Base-by-base conservation (phyloP, 2,888 invertebrate species). In the Matsumyia berberina region DNA sequence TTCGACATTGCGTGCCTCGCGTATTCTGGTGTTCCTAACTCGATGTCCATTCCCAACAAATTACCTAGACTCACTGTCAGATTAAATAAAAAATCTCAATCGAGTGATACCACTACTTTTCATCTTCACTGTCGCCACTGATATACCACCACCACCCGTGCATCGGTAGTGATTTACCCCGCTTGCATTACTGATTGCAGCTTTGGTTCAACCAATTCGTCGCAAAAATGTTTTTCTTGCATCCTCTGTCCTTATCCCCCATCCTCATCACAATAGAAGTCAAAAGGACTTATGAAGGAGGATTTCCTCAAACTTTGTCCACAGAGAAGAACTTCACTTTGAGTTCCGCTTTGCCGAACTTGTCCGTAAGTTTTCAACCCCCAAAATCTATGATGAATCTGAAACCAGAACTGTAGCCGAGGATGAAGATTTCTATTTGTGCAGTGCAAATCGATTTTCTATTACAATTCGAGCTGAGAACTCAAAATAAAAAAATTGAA, bases 401-500 rank as follows among this genome's bases (percentile, higher is more conserved):
- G 24, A 24, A 24, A 24, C 19, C 53, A 53, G n/a, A 42, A 67
- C 49, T 60, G 64, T 29, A 49, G 70, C 29, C 19, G 46, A 35
- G n/a, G 62, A 51, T 35, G 77, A 70, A 58, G 15, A 60, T 37
- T 77, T 78, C 46, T 83, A 42, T 78, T 73, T 78, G 66, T 69
- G 73, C 55, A 79, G 46, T 31, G 49, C 51, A 69, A 83, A 83
- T 83, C 69, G 83, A 83, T 79, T 67, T 73, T 67, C 57, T 67
- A 83, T 73, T 69, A 69, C 69, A 74, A 74, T 79, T 69, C 46
- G 55, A 74, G 49, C 17, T 69, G 60, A 31, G 42, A 62, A 73
- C 3, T 17, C 12, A 42, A 31, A 35, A 17, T 58, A 42, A 35
- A 33, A 31, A 33, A 35, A n/a, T n/a, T n/a, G n/a, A 31, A 73